Evolutionary conservation across 1,140 invertebrate species (phyloP).

Genomic region (Cydia strobilella): DNA sequence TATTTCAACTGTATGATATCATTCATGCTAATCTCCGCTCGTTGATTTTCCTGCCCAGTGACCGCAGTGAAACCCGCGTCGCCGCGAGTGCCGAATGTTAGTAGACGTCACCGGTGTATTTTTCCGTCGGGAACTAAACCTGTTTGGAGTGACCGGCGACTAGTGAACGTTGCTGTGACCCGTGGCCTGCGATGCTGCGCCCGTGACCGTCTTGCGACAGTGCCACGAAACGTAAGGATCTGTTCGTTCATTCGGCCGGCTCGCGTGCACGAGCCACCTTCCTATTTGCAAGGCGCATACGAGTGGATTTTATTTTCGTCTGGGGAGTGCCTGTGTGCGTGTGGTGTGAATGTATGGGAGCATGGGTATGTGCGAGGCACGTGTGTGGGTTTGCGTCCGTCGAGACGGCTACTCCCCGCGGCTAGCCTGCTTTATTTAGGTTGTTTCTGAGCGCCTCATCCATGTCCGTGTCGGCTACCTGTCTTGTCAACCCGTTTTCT

Average conservation of each 20-base stretch:
- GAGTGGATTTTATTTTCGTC: constrained; percentile 79
- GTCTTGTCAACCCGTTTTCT: constrained; percentile 16
- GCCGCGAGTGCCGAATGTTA: constrained; percentile 74
- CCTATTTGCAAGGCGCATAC: constrained; percentile 78
- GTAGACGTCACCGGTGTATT: constrained; percentile 68
- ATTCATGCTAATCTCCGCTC: constrained; percentile 75
- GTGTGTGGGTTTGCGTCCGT: constrained; percentile 56
- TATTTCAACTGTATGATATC: constrained; percentile 58
- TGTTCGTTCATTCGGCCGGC: constrained; percentile 66
- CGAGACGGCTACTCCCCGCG: constrained; percentile 67
- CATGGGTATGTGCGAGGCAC: constrained; percentile 48
- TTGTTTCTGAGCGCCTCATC: constrained; percentile 71
- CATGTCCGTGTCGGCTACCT: constrained; percentile 33
- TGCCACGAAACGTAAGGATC: constrained; percentile 79
- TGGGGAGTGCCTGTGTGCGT: constrained; percentile 63
- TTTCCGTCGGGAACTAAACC: constrained; percentile 70
- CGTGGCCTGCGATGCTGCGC: constrained; percentile 75
- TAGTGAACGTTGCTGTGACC: constrained; percentile 58
- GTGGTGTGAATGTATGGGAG: constrained; percentile 51
- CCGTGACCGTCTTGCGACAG: constrained; percentile 76
- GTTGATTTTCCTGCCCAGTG: constrained; percentile 75
- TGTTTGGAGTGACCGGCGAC: constrained; percentile 65
- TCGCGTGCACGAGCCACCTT: constrained; percentile 68
- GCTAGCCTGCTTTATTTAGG: constrained; percentile 75
- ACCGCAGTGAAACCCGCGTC: constrained; percentile 66